Base-by-base conservation (phyloP, 2,113 vertebrate species). In the Mohoua ochrocephala region DNA sequence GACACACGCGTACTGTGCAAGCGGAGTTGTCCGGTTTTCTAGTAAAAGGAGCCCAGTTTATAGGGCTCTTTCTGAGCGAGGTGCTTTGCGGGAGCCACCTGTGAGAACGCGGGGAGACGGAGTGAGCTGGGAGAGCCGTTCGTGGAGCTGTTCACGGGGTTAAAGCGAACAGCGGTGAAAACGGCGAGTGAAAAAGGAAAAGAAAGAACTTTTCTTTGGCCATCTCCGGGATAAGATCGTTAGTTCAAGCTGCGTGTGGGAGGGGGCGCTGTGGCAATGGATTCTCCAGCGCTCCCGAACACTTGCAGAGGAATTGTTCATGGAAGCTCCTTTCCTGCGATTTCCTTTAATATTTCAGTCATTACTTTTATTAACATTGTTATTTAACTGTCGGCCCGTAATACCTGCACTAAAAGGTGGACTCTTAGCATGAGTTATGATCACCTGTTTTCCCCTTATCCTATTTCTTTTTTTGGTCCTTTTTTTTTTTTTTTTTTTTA, bases 201-300 rank as follows among this genome's bases (percentile, higher is more conserved):
- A 75, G 59, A 82, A 84, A 41, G 79, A 96, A 97, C 90, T 96
- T 95, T 95, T 86, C 82, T 78, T 47, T 57, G 65, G 70, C 37
- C 28, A 7, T 76, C 60, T 68, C 37, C 50, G 44, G 92, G 54
- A 87, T 10, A 7, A 68, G 73, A 73, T 78, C 50, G 83, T 52
- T 82, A 95, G 49, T 95, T 79, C 88, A 39, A 11, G 57, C 67
- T 26, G 65, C 8, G 94, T 68, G 91, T 97, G 98, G 89, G 79
- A 98, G 98, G 93, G 98, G 98, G 98, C 98, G 98, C 98, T 98
- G 98, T 98, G 97, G 98, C 95, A 81, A 91, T 93, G 96, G 71
- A 27, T 95, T 97, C 95, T 47, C 44, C 54, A 8, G 68, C 7
- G 61, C 84, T 92, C 47, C 47, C 24, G 15, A 68, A 71, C 76